Conservation (phyloP, 2,888 invertebrate genomes). For the Platycnemis pennipes region DNA sequence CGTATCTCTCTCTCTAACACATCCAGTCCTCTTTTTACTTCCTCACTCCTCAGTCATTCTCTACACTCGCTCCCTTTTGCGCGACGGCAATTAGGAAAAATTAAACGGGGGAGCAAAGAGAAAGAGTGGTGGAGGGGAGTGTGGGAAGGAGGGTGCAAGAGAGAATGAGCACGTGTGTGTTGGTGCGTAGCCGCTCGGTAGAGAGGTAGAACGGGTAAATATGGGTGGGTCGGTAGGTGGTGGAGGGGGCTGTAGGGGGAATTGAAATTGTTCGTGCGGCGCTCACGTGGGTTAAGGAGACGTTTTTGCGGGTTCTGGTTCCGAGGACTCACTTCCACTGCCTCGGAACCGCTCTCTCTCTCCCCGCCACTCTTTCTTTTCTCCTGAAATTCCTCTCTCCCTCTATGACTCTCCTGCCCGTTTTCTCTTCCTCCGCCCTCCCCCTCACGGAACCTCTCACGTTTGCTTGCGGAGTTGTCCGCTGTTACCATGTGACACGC, state of each 20-base stretch:
- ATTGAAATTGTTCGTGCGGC: slow-evolving; percentile 49
- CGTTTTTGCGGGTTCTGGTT: slow-evolving; percentile 21
- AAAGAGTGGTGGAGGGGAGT: neutral
- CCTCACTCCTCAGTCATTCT: neutral
- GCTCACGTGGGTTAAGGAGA: slow-evolving; percentile 21
- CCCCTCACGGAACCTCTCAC: neutral
- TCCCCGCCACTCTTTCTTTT: neutral
- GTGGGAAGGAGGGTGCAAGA: neutral
- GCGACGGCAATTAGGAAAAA: slow-evolving; percentile 58
- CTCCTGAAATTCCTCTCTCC: too few species aligned
- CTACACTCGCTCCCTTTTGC: neutral
- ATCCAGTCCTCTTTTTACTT: neutral
- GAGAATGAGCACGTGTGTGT: neutral
- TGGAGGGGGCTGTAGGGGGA: neutral
- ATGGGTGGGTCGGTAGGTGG: neutral
- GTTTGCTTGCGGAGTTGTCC: neutral
- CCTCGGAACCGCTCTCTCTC: neutral
- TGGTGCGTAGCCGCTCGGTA: neutral
- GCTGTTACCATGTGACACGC: neutral
- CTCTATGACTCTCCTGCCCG: neutral
- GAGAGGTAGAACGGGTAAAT: neutral
- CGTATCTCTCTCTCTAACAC: neutral
- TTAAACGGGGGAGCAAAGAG: slow-evolving; percentile 19
- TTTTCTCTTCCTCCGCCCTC: neutral
- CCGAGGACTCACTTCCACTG: neutral